Conservation (phyloP, 2,888 invertebrate genomes). For the Antheraea assamensis region DNA sequence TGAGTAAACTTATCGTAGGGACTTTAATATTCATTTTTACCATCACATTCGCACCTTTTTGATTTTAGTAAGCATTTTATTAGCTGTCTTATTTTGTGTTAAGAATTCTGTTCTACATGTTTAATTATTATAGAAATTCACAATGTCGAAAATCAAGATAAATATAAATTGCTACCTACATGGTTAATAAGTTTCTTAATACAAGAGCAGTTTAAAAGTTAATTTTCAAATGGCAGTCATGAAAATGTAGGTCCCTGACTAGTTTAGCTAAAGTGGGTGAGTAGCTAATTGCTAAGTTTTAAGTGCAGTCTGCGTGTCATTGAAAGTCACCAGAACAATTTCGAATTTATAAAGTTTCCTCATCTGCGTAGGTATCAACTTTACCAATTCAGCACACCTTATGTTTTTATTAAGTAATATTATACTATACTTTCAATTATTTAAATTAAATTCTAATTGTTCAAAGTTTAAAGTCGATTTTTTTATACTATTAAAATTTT, state of each 20-base stretch:
- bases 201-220: neutral
- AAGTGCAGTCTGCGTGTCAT: slow-evolving; percentile 18
- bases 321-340: slow-evolving; percentile 31
- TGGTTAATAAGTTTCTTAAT: neutral
- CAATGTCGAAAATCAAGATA: neutral
- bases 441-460: neutral
- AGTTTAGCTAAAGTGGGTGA: slow-evolving; percentile 14
- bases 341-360: slow-evolving; percentile 39
- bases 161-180: neutral
- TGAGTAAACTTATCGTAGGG: too few species aligned
- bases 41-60: too few species aligned
- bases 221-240: slow-evolving; percentile 14
- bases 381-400: neutral
- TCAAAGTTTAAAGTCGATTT: neutral
- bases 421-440: neutral
- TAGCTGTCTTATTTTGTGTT: too few species aligned
- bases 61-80: too few species aligned
- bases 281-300: slow-evolving; percentile 16
- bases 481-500: neutral
- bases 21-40: too few species aligned
- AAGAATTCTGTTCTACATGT: too few species aligned
- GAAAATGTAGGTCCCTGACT: slow-evolving; percentile 7
- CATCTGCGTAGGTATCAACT: slow-evolving; percentile 31
- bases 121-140: too few species aligned
- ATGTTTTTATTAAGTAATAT: neutral